Conservation (phyloP, 1,140 invertebrate species). For the Sitodiplosis mosellana region DNA sequence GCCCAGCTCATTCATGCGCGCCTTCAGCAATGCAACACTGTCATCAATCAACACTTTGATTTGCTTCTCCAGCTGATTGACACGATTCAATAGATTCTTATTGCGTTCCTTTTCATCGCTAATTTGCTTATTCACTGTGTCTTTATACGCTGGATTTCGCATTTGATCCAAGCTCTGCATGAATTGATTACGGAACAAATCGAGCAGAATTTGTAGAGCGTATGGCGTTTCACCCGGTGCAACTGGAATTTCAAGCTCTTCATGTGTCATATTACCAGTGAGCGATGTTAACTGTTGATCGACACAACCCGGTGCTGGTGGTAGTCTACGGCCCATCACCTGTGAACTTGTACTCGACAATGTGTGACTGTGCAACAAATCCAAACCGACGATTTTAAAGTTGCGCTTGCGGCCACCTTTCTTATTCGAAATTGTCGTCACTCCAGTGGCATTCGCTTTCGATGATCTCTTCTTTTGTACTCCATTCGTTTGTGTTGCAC, state of each 20-base stretch:
- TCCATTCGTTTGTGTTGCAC: constrained; percentile 8
- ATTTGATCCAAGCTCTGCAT: constrained; percentile 63
- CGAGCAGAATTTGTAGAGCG: constrained; percentile 65
- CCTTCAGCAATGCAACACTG: constrained; percentile 73
- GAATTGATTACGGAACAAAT: constrained; percentile 67
- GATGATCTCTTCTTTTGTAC: constrained; percentile 4
- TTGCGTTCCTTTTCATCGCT: constrained; percentile 69
- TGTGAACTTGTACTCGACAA: constrained; percentile 56
- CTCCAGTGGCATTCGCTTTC: constrained; percentile 3
- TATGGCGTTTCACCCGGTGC: constrained; percentile 64
- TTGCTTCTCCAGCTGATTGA: constrained; percentile 75
- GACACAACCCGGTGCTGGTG: constrained; percentile 72
- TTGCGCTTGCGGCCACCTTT: constrained; percentile 16
- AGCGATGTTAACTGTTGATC: constrained; percentile 71
- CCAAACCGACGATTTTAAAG: constrained; percentile 55
- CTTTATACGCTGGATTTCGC: constrained; percentile 55
- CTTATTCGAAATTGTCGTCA: constrained; percentile 10
- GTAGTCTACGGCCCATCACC: constrained; percentile 41
- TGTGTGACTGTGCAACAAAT: constrained; percentile 78
- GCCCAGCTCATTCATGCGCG: constrained; percentile 77
- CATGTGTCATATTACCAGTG: constrained; percentile 44
- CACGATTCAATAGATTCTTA: constrained; percentile 54
- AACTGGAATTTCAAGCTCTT: constrained; percentile 60
- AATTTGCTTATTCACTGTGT: constrained; percentile 56
- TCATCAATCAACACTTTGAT: constrained; percentile 79